Evolutionary conservation across 1,140 invertebrate species (phyloP).

Genomic region (Drosophila subobscura): DNA sequence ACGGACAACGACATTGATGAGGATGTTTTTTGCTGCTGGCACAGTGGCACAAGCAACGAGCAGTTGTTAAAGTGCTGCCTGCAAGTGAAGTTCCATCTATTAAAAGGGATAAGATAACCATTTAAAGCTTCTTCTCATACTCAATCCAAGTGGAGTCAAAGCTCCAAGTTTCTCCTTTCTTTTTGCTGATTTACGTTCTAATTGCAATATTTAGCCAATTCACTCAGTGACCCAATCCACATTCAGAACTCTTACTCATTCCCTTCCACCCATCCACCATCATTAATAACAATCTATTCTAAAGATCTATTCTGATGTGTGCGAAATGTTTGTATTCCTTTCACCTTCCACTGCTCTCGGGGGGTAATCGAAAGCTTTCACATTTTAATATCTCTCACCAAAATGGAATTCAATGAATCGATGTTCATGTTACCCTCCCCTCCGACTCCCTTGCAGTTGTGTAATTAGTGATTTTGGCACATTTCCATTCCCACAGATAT

Average conservation of each 20-base stretch:
- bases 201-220: conserved; percentile 49
- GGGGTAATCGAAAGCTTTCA: conserved; percentile 36
- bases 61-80: conserved; percentile 1
- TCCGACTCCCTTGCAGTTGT: not conserved
- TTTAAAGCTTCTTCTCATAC: too few species aligned
- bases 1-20: conserved; percentile 73
- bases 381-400: conserved; percentile 43
- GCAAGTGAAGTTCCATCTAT: too few species aligned
- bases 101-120: too few species aligned
- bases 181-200: conserved; percentile 45
- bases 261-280: conserved; percentile 18
- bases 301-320: conserved; percentile 20
- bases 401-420: not conserved
- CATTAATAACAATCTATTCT: conserved; percentile 36
- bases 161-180: conserved; percentile 25
- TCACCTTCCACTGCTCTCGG: conserved; percentile 25
- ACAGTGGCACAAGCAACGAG: conserved; percentile 55
- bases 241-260: not conserved
- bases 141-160: conserved; percentile 11
- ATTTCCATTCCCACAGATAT: conserved; percentile 18
- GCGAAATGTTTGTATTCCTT: conserved; percentile 32
- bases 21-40: conserved; percentile 55
- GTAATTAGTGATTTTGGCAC: conserved; percentile 36
- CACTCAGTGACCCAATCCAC: conserved; percentile 42
- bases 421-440: too few species aligned